Evolutionary conservation across 2,113 vertebrate genomes (phyloP).

Genomic region (Gopherus evgoodei): DNA sequence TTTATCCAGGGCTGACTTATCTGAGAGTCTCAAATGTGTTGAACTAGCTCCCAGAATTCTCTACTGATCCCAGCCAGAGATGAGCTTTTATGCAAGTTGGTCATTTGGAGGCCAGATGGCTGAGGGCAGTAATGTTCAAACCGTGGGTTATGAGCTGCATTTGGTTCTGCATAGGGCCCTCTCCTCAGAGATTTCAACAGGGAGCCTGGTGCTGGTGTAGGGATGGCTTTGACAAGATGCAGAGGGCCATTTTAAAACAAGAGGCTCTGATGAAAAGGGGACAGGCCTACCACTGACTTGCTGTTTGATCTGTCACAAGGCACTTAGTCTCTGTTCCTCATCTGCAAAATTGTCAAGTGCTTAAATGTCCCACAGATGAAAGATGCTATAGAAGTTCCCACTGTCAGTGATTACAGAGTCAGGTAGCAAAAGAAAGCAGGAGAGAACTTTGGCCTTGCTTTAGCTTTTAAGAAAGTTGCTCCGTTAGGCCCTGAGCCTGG

Average conservation of each 20-base stretch:
- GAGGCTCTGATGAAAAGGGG: not conserved
- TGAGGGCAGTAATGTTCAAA: not conserved
- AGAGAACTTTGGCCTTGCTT: not conserved
- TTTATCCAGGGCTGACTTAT: fast-evolving
- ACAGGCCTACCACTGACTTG: not conserved
- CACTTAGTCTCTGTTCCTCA: not conserved
- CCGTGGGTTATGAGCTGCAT: not conserved
- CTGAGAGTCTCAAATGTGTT: not conserved
- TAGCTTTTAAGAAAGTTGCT: not conserved
- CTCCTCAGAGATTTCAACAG: fast-evolving
- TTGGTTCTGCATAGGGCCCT: not conserved
- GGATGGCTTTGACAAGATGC: fast-evolving
- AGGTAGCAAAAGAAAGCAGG: fast-evolving
- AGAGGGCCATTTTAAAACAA: fast-evolving
- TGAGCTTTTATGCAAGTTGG: not conserved
- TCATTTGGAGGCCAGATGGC: not conserved
- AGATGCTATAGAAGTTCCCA: not conserved
- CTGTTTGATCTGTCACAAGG: not conserved
- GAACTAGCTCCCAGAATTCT: not conserved
- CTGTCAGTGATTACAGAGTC: not conserved
- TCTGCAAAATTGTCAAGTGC: not conserved
- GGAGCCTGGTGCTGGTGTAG: not conserved
- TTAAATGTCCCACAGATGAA: not conserved
- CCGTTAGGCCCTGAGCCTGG: not conserved
- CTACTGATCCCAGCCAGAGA: not conserved